A percentile compares a stretch with the other conserved stretches of the same genome.
phyloP scores from a whole-genome alignment of 2,888 invertebrate species.

The Dynastes maya region DNA sequence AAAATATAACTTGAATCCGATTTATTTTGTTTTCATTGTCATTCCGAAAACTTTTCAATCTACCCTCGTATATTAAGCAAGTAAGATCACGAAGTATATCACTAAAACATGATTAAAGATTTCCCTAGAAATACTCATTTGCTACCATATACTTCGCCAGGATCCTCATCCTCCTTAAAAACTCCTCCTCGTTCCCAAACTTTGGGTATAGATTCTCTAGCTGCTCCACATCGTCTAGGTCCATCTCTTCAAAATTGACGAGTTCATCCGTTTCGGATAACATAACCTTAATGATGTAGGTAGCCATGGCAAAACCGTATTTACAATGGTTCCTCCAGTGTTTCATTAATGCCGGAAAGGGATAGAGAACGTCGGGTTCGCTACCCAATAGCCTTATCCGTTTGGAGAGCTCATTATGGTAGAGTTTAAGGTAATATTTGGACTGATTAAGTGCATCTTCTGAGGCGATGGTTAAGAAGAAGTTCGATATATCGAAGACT shows the following conservation, averaged over 20 bases:
- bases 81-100: no score
- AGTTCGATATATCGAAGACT: conserved; percentile 64
- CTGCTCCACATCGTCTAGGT: background rate
- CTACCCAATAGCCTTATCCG: conserved; percentile 58
- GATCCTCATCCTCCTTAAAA: background rate
- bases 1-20: no score
- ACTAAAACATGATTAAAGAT: no score
- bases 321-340: conserved; percentile 56
- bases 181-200: conserved; percentile 12
- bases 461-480: conserved; percentile 62
- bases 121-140: background rate
- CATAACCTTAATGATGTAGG: conserved; percentile 54
- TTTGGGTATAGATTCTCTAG: conserved; percentile 8
- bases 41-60: no score
- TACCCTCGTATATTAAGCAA: no score
- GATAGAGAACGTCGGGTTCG: conserved; percentile 33
- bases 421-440: conserved; percentile 62
- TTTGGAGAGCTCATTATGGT: conserved; percentile 61
- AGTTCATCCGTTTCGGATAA: conserved; percentile 54
- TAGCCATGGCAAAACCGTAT: conserved; percentile 53
- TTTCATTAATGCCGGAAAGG: conserved; percentile 56
- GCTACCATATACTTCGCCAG: conserved; percentile 3
- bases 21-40: no score
- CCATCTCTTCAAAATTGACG: conserved; percentile 50
- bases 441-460: conserved; percentile 60